phyloP scores from a whole-genome alignment of 2,888 invertebrate genomes.

The Prosopocoilus inquinatus region DNA sequence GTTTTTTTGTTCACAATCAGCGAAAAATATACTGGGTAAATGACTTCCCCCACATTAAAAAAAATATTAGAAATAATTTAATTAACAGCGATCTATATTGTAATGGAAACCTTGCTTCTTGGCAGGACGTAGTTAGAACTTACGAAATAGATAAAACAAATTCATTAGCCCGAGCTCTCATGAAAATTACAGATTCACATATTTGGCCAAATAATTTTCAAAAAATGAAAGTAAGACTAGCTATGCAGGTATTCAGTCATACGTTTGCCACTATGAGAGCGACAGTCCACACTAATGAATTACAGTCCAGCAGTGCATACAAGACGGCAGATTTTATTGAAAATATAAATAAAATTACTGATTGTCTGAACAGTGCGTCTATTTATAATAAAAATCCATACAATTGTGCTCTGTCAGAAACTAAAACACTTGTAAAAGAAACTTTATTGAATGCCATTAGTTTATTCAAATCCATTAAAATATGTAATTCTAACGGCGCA shows the following conservation, averaged over 20 bases:
- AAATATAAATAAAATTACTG: background rate
- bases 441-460: background rate
- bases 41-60: background rate
- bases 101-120: background rate
- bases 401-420: background rate
- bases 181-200: background rate
- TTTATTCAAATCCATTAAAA: background rate
- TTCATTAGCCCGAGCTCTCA: background rate
- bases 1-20: background rate
- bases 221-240: background rate
- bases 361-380: background rate
- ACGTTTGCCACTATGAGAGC: background rate
- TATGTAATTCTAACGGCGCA: no score
- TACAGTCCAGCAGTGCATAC: no score
- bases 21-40: background rate
- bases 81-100: background rate
- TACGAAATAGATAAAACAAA: background rate
- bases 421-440: background rate
- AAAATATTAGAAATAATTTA: background rate
- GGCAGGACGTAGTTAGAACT: background rate
- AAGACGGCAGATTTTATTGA: background rate
- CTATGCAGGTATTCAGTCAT: background rate
- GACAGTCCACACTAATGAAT: no score
- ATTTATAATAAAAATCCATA: background rate
- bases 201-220: background rate